Evolutionary conservation across 1,140 invertebrate species (phyloP).

Genomic region (Drosophila varians): DNA sequence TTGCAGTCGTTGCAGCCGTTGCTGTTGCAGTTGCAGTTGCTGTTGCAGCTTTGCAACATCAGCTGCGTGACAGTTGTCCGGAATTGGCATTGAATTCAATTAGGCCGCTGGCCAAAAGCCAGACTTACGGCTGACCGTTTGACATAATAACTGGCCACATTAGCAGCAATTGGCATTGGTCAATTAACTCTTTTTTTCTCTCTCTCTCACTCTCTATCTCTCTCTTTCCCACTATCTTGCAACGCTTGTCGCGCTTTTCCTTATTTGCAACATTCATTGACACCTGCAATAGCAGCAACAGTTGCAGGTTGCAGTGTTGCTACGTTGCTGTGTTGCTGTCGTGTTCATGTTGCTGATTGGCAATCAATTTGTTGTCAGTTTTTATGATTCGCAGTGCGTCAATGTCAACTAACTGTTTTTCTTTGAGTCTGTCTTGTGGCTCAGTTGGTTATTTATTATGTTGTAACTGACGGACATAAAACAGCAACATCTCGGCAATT

Average conservation of each 20-base stretch:
- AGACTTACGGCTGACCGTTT: conserved; percentile 64
- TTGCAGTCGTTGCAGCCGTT: conserved; percentile 11
- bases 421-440: conserved; percentile 2
- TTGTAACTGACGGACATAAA: conserved; percentile 48
- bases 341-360: conserved; percentile 80
- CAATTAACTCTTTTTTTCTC: conserved; percentile 71
- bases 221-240: conserved; percentile 17
- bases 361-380: conserved; percentile 81
- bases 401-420: conserved; percentile 73
- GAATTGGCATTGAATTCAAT: conserved; percentile 37
- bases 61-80: conserved; percentile 40
- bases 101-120: conserved; percentile 33
- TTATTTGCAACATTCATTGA: conserved; percentile 80
- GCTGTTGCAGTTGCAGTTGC: conserved; percentile 43
- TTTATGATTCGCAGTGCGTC: conserved; percentile 81
- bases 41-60: conserved; percentile 31
- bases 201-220: conserved; percentile 3
- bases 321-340: conserved; percentile 50
- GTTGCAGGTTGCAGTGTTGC: conserved; percentile 34
- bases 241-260: conserved; percentile 70
- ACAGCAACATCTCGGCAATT: conserved; percentile 29
- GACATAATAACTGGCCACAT: conserved; percentile 82
- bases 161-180: conserved; percentile 79
- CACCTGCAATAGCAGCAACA: conserved; percentile 69
- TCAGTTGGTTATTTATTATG: conserved; percentile 63